Evolutionary conservation across 1,140 invertebrate genomes (phyloP).

Genomic region (Xylocopa sonorina): DNA sequence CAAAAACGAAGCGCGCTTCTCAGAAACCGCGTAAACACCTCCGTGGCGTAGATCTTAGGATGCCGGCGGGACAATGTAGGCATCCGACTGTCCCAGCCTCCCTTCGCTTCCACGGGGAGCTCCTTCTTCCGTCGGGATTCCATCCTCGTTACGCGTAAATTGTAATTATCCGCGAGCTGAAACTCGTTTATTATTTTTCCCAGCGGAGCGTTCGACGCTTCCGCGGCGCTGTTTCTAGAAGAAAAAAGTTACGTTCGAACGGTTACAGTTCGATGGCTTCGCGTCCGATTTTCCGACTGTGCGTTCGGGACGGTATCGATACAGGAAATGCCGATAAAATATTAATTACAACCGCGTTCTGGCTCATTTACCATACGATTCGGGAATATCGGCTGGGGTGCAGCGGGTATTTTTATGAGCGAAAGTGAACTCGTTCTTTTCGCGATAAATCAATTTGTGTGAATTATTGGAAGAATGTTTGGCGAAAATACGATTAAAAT

Average conservation of each 20-base stretch:
- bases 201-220: background rate
- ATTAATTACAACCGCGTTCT: no score
- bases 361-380: no score
- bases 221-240: no score
- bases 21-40: conserved; percentile 71
- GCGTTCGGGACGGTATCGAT: background rate
- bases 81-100: conserved; percentile 59
- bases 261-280: conserved; percentile 10
- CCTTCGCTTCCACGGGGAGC: conserved; percentile 16
- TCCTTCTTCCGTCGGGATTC: conserved; percentile 45
- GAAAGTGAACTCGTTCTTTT: no score
- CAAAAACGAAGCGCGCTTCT: conserved; percentile 70
- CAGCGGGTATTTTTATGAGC: no score
- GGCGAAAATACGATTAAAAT: no score
- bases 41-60: conserved; percentile 66
- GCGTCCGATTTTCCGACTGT: background rate
- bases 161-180: conserved; percentile 61
- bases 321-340: no score
- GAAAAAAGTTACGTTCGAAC: conserved; percentile 1
- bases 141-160: conserved; percentile 42
- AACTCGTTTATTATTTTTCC: conserved; percentile 37
- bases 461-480: no score
- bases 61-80: conserved; percentile 63
- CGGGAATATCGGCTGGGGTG: no score
- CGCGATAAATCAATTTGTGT: no score